Evolutionary conservation across 2,888 invertebrate genomes (phyloP).

Genomic region (Dione vanillae): DNA sequence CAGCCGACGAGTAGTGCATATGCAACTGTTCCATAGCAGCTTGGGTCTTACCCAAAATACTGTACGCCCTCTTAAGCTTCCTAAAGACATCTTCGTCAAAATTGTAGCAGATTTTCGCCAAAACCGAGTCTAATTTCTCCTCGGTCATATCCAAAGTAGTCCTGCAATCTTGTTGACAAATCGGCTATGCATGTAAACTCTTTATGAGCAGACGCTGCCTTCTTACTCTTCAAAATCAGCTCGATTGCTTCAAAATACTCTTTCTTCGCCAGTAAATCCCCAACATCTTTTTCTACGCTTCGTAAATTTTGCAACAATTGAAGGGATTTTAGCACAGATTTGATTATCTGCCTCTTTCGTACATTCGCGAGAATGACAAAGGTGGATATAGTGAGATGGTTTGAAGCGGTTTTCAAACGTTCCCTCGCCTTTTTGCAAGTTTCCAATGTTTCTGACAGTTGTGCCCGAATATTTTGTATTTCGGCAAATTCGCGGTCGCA

Average conservation of each 20-base stretch:
- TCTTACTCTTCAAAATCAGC: conserved; percentile 94
- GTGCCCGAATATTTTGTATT: conserved; percentile 88
- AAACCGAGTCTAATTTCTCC: conserved; percentile 93
- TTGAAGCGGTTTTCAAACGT: conserved; percentile 90
- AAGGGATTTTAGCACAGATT: conserved; percentile 91
- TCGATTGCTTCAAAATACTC: conserved; percentile 96
- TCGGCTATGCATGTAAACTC: conserved; percentile 97
- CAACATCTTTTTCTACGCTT: conserved; percentile 92
- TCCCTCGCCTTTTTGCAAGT: conserved; percentile 89
- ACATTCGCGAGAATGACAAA: conserved; percentile 96
- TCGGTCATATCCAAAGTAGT: conserved; percentile 96
- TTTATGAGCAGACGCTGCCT: conserved; percentile 92
- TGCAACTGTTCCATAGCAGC: conserved; percentile 97
- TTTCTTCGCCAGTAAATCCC: conserved; percentile 91
- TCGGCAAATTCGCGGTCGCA: conserved; percentile 94
- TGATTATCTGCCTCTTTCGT: conserved; percentile 92
- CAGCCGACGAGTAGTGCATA: conserved; percentile 97
- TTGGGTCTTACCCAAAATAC: conserved; percentile 94
- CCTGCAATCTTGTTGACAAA: conserved; percentile 93
- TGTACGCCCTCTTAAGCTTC: conserved; percentile 94
- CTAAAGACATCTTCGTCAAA: conserved; percentile 92
- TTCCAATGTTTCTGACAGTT: conserved; percentile 87
- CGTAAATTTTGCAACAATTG: conserved; percentile 81
- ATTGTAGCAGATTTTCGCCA: conserved; percentile 89
- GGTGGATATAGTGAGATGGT: conserved; percentile 93